Conservation (phyloP, 1,140 invertebrate genomes). For the Oncopeltus fasciatus region DNA sequence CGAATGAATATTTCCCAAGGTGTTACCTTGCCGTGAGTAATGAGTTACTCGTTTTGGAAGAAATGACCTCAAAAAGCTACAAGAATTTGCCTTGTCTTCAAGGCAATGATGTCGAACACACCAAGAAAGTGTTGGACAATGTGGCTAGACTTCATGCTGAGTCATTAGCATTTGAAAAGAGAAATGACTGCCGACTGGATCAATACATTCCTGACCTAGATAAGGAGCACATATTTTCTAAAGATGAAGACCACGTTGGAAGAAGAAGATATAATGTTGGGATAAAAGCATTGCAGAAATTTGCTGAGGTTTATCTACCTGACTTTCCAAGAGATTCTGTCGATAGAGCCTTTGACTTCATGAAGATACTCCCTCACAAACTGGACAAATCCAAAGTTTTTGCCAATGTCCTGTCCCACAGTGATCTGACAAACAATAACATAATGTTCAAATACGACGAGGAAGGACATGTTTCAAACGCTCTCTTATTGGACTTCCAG, state of each 20-base stretch:
- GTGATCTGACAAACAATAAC: conserved; percentile 13
- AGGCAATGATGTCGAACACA: neutral
- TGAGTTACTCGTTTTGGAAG: conserved; percentile 1
- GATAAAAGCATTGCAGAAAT: neutral
- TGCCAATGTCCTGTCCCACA: conserved; percentile 8
- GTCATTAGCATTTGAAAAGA: conserved; percentile 1
- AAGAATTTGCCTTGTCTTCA: neutral
- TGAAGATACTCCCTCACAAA: neutral
- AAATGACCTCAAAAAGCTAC: neutral
- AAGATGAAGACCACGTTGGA: neutral
- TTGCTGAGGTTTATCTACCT: conserved; percentile 1
- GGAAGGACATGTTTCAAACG: neutral
- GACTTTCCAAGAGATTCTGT: neutral
- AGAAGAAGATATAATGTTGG: neutral
- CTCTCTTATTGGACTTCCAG: conserved; percentile 8
- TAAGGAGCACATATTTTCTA: neutral
- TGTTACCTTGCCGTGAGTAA: conserved; percentile 3
- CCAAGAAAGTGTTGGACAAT: neutral
- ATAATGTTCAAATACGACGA: conserved; percentile 12
- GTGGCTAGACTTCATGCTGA: conserved; percentile 1
- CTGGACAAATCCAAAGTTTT: neutral
- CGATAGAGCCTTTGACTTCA: neutral
- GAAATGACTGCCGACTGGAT: neutral
- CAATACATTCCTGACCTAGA: neutral
- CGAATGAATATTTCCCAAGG: neutral